These are phyloP conservation scores for Maconellicoccus hirsutus DNA, from an alignment of 1,140 invertebrate genomes.

Conservation along the genomic window DNA sequence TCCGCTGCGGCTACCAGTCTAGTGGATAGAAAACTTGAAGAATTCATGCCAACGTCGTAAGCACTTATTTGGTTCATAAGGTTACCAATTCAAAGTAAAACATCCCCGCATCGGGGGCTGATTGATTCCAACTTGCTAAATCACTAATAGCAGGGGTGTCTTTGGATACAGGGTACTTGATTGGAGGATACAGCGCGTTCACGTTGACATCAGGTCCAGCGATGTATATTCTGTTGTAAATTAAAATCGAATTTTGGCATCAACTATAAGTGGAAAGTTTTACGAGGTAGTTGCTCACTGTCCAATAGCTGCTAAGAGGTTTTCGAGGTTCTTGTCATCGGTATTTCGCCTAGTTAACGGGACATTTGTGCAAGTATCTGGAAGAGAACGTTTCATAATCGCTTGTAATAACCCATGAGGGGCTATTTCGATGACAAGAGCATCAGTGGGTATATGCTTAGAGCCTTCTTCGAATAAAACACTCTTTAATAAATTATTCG, in stretches of 20 bases:
- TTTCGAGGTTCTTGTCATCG: slow-evolving; percentile 52
- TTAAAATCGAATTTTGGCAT: too few species aligned
- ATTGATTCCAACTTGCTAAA: background rate
- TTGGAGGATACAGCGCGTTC: background rate
- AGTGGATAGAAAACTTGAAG: too few species aligned
- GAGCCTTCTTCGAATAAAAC: slow-evolving; percentile 31
- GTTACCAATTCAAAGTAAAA: background rate
- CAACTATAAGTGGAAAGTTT: too few species aligned
- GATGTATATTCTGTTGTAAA: background rate
- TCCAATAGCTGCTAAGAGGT: slow-evolving; percentile 61
- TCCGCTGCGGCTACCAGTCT: background rate
- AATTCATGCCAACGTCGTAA: too few species aligned
- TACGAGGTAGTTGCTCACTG: slow-evolving; percentile 41
- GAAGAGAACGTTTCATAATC: slow-evolving; percentile 47
- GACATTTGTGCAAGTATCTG: slow-evolving; percentile 49
- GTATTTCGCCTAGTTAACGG: slow-evolving; percentile 65
- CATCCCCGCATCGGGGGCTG: background rate
- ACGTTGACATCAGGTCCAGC: background rate
- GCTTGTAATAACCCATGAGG: slow-evolving; percentile 65
- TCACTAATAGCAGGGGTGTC: background rate
- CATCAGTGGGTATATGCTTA: slow-evolving; percentile 28
- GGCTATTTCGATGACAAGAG: slow-evolving; percentile 50
- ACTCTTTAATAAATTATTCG: slow-evolving; percentile 56
- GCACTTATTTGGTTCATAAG: too few species aligned
- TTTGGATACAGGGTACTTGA: background rate